Evolutionary conservation across 2,113 vertebrate species (phyloP).

Genomic region (Colaptes auratus): DNA sequence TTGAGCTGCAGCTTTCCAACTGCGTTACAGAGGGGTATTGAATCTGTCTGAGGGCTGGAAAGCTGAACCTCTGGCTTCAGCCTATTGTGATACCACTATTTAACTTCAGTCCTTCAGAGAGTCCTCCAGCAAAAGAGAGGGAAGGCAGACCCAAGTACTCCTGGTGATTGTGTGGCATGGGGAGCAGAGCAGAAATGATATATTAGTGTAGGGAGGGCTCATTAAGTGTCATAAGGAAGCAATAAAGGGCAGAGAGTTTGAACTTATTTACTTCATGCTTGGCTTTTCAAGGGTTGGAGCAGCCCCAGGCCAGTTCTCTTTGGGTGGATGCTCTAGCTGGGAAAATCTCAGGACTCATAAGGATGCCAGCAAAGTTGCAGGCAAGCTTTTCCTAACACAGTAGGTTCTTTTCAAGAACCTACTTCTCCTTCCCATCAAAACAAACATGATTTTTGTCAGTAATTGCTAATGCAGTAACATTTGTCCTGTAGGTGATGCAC

Average conservation of each 20-base stretch:
- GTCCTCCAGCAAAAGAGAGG: slow-evolving; percentile 14
- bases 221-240: slow-evolving; percentile 38
- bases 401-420: background rate
- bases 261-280: slow-evolving; percentile 28
- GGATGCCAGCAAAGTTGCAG: background rate
- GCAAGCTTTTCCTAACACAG: background rate
- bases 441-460: background rate
- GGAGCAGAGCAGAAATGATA: background rate
- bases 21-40: slow-evolving; percentile 52
- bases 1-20: slow-evolving; percentile 60
- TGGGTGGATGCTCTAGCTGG: background rate
- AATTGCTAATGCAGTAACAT: background rate
- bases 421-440: background rate
- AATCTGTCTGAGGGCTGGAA: slow-evolving; percentile 44
- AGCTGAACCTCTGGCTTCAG: slow-evolving; percentile 40
- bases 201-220: background rate
- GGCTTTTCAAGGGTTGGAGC: background rate
- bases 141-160: background rate
- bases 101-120: slow-evolving; percentile 13
- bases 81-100: slow-evolving; percentile 52
- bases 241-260: slow-evolving; percentile 1
- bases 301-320: background rate
- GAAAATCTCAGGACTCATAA: background rate
- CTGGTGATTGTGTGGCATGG: background rate
- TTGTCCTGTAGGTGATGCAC: background rate